Evolutionary conservation across 2,888 invertebrate species (phyloP).

Genomic region (Metacarcinus magister): DNA sequence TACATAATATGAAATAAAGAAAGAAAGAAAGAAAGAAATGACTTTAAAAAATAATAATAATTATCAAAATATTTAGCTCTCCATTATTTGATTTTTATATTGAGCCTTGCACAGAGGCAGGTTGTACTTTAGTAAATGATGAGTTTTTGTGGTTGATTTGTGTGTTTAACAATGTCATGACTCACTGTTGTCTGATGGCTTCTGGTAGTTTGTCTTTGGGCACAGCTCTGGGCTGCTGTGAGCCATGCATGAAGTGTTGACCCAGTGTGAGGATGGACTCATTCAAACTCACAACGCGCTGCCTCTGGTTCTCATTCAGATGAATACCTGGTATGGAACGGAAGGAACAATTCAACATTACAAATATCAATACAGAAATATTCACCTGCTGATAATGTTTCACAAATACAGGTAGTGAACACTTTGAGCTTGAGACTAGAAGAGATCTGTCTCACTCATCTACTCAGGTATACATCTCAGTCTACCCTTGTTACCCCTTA

Average conservation of each 20-base stretch:
- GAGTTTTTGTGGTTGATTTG: background rate
- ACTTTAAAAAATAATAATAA: no score
- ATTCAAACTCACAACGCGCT: slow-evolving; percentile 92
- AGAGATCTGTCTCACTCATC: no score
- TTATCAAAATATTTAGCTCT: no score
- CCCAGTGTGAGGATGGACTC: slow-evolving; percentile 92
- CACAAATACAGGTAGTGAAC: no score
- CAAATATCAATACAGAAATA: background rate
- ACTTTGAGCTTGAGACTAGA: no score
- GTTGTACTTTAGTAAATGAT: background rate
- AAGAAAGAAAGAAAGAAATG: background rate
- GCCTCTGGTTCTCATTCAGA: slow-evolving; percentile 90
- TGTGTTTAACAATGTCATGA: background rate
- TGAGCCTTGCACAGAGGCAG: no score
- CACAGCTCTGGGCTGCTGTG: slow-evolving; percentile 89
- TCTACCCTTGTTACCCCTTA: no score
- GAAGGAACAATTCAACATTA: background rate
- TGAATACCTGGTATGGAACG: slow-evolving; percentile 89
- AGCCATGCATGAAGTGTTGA: slow-evolving; percentile 92
- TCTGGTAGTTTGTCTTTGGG: slow-evolving; percentile 89
- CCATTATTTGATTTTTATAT: no score
- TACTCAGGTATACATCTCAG: no score
- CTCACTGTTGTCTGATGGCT: slow-evolving; percentile 87
- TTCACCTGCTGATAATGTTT: no score
- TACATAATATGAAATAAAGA: background rate